These are phyloP conservation scores for Lynx canadensis DNA, from an alignment of 2,113 vertebrate genomes.

Conservation along the genomic window DNA sequence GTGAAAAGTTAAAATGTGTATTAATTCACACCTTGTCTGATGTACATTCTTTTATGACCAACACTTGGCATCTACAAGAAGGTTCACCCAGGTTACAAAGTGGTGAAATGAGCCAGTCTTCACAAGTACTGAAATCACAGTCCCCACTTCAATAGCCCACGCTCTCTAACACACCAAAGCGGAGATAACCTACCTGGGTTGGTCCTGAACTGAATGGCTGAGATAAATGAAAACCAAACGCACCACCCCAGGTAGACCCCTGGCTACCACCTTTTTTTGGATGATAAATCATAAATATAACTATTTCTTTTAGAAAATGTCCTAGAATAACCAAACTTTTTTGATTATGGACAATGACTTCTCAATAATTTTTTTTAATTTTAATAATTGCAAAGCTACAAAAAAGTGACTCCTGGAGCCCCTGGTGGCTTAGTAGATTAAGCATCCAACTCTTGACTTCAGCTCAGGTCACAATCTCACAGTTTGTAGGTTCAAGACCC, in stretches of 20 bases:
- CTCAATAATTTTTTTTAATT: background rate
- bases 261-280: background rate
- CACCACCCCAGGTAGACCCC: background rate
- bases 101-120: background rate
- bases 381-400: background rate
- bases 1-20: background rate
- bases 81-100: background rate
- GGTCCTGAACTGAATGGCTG: background rate
- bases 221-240: background rate
- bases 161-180: background rate
- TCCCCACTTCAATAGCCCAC: background rate
- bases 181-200: background rate
- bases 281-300: background rate
- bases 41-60: background rate
- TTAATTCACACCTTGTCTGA: background rate
- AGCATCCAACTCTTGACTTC: too few species aligned
- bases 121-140: background rate
- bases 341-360: background rate
- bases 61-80: background rate
- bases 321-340: background rate
- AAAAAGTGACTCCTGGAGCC: background rate
- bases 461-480: too few species aligned
- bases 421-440: too few species aligned
- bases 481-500: too few species aligned
- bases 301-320: conserved; percentile 38